Evolutionary conservation across 2,888 invertebrate genomes (phyloP).

Genomic region (Altica lythri): DNA sequence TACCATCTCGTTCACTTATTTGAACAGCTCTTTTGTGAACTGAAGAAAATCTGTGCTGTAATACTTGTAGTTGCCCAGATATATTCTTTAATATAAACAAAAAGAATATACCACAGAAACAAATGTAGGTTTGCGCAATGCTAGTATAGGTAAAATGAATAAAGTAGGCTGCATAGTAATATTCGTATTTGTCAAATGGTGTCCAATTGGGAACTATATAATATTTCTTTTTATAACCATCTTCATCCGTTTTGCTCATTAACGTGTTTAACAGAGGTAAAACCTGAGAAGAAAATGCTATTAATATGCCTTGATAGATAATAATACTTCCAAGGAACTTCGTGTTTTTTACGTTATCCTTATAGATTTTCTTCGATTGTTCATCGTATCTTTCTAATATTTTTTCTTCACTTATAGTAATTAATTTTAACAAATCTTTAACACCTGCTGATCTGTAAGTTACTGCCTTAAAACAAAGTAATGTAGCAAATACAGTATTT

Average conservation of each 20-base stretch:
- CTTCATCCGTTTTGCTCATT: conserved; percentile 24
- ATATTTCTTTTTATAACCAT: conserved; percentile 29
- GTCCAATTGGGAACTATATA: conserved; percentile 37
- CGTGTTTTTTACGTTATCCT: conserved; percentile 22
- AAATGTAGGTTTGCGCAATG: conserved; percentile 28
- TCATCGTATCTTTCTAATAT: conserved; percentile 31
- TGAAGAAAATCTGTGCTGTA: conserved; percentile 23
- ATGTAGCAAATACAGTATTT: conserved; percentile 11
- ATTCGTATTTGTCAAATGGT: conserved; percentile 36
- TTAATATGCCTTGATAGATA: conserved; percentile 28
- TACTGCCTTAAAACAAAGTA: conserved; percentile 7
- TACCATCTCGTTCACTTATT: not conserved
- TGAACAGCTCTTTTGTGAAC: conserved; percentile 6
- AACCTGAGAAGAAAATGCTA: conserved; percentile 8
- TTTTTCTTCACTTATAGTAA: conserved; percentile 20
- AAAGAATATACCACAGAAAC: conserved; percentile 27
- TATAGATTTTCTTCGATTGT: conserved; percentile 33
- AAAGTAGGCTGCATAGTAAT: conserved; percentile 33
- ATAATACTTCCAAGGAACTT: conserved; percentile 28
- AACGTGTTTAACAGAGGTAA: conserved; percentile 33
- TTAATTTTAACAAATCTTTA: conserved; percentile 2
- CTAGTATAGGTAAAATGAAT: conserved; percentile 34
- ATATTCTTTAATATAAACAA: conserved; percentile 26
- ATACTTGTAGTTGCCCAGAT: conserved; percentile 23
- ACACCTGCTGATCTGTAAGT: conserved; percentile 12